Evolutionary conservation across 37 sponge, comb jelly and placozoan species (phyloP).

Genomic region (Agelas oroides): DNA sequence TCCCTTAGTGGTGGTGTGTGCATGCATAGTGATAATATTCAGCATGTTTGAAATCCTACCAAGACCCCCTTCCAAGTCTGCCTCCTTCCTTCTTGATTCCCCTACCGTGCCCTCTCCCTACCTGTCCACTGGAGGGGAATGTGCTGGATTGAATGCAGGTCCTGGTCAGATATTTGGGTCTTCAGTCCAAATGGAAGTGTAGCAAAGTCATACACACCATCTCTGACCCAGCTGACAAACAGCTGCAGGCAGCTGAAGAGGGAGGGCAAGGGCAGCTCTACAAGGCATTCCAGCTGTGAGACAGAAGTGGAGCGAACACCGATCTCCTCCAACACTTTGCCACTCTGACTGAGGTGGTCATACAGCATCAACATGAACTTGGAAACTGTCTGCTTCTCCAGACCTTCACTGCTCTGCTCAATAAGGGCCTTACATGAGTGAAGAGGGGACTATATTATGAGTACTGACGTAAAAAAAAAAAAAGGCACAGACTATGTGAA

Average conservation of each 20-base stretch:
- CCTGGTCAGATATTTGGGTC: conserved; percentile 44
- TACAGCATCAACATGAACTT: conserved; percentile 43
- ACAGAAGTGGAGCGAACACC: conserved; percentile 15
- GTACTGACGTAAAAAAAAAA: too few species aligned
- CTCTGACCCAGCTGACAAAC: conserved; percentile 73
- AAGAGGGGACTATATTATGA: too few species aligned
- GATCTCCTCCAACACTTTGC: conserved; percentile 28
- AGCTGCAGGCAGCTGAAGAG: conserved; percentile 29
- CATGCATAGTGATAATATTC: too few species aligned
- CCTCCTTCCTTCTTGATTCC: conserved; percentile 7
- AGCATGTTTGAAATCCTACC: too few species aligned
- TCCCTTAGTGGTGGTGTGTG: neutral
- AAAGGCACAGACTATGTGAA: too few species aligned
- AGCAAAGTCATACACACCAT: conserved; percentile 79
- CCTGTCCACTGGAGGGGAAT: conserved; percentile 18
- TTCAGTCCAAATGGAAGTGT: conserved; percentile 68
- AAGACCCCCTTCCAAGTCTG: too few species aligned
- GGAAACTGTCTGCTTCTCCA: conserved; percentile 21
- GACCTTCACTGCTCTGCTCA: neutral
- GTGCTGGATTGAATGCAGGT: conserved; percentile 12
- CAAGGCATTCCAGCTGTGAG: conserved; percentile 26
- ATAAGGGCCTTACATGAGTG: neutral
- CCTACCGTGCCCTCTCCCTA: too few species aligned
- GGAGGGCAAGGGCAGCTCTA: conserved; percentile 24
- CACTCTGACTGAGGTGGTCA: conserved; percentile 9